Evolutionary conservation across 2,888 invertebrate genomes (phyloP).

Genomic region (Eupithecia subfuscata): DNA sequence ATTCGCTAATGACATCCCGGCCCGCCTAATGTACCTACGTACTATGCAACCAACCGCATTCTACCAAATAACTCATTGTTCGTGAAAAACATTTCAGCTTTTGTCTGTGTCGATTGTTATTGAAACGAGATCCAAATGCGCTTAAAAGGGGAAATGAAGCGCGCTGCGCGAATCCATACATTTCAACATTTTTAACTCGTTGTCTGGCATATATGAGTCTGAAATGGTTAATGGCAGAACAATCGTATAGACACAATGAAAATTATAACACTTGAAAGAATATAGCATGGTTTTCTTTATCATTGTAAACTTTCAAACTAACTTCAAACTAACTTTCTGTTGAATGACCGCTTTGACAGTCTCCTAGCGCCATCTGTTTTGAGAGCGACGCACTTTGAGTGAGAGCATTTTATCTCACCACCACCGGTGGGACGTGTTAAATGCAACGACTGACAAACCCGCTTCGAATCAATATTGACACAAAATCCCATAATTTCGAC

Average conservation of each 20-base stretch:
- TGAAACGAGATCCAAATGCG: slow-evolving; percentile 26
- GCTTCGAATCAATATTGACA: slow-evolving; percentile 78
- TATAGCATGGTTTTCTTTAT: neutral
- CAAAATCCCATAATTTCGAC: slow-evolving; percentile 82
- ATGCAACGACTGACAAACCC: slow-evolving; percentile 77
- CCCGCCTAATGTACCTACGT: slow-evolving; percentile 55
- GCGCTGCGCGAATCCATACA: neutral
- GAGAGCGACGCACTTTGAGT: slow-evolving; percentile 36
- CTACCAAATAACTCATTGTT: slow-evolving; percentile 77
- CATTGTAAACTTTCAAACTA: too few relatives aligned
- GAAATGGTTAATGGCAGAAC: neutral
- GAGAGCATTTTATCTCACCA: slow-evolving; percentile 46
- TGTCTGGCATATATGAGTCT: neutral
- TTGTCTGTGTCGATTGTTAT: slow-evolving; percentile 35
- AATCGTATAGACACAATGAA: neutral
- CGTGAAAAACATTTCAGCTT: slow-evolving; percentile 46
- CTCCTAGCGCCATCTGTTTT: slow-evolving; percentile 67
- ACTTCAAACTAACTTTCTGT: too few relatives aligned
- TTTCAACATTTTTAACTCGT: neutral
- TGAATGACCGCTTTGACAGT: slow-evolving; percentile 19
- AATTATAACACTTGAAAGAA: neutral
- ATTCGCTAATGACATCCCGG: slow-evolving; percentile 80
- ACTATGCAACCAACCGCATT: slow-evolving; percentile 61
- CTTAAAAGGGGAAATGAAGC: slow-evolving; percentile 29
- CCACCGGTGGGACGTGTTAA: slow-evolving; percentile 79